Evolutionary conservation across 2,797 vertebrate genomes (phyloP), one percentile per base, ranked within the genome.

Genomic region (Halcyon chelicuti): DNA sequence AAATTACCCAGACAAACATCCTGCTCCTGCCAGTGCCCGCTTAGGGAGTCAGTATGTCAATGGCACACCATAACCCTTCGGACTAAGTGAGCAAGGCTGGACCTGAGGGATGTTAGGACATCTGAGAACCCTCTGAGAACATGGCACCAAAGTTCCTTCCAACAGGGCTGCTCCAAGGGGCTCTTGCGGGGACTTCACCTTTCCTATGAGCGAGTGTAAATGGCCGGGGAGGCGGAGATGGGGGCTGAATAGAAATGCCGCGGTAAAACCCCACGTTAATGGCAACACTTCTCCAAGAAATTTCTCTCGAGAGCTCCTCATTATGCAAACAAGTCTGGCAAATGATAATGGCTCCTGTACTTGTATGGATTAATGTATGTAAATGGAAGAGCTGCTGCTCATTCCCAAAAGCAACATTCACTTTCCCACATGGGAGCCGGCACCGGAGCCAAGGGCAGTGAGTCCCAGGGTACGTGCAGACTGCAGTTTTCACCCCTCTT

Each of bases 241-340:
- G 58, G 58, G 60, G 37, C 66, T 74, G 76, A 68, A 81, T 13
- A 74, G 90, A 92, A 84, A 92, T 77, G 44, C 51, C 0, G 23
- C 51, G 42, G 55, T 94, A 91, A 94, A 58, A 60, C 47, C 0
- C 4, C 61, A 63, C 25, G 0, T 88, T 95, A 95, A 93, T 40
- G 86, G 86, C 87, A 90, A 71, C 88, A 35, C 75, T 94, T 86
- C 94, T 93, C 66, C 47, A 83, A 89, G 86, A 91, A 84, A 90
- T 90, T 71, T 93, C 94, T 96, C 94, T 87, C 83, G 92, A 91
- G 94, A 91, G 79, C 86, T 93, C 85, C 94, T 96, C 94, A 95
- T 97, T 96, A 94, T 95, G 95, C 95, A 96, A 93, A 96, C 89
- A 95, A 91, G 91, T 65, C 95, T 97, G 90, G 91, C 76, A 95